A percentile compares a stretch with the other conserved stretches of the same genome.
phyloP scores from a whole-genome alignment of 2,113 vertebrate species.

The Apodemus sylvaticus region DNA sequence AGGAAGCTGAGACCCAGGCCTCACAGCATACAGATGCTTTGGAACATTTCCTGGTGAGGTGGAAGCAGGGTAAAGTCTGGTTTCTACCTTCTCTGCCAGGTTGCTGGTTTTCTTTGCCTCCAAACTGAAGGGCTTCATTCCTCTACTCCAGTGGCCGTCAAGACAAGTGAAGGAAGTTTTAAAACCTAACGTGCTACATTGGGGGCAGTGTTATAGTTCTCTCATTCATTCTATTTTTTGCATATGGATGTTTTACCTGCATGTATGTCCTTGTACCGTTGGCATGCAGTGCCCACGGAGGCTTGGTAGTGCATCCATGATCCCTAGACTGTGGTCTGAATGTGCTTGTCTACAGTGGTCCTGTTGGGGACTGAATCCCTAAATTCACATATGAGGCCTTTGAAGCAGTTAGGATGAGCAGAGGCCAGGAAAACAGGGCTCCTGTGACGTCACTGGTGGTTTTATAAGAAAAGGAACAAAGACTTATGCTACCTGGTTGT shows the following conservation, averaged over 20 bases:
- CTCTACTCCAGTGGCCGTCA: neutral
- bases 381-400: neutral
- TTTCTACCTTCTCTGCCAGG: neutral
- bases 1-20: constrained; percentile 5
- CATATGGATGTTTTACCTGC: neutral
- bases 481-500: neutral
- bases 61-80: neutral
- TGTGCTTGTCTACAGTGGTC: neutral
- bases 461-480: neutral
- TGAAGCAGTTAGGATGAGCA: neutral
- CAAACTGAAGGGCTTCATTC: neutral
- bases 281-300: neutral
- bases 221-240: neutral
- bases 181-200: neutral
- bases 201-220: neutral
- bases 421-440: neutral
- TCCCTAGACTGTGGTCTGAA: neutral
- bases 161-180: neutral
- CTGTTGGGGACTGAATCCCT: neutral
- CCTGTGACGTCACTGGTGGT: too few species aligned
- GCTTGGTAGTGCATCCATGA: neutral
- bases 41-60: neutral
- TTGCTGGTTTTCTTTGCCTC: neutral
- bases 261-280: neutral
- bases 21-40: neutral